Evolutionary conservation across 1,140 invertebrate species (phyloP).

Genomic region (Sesamia nonagrioides): DNA sequence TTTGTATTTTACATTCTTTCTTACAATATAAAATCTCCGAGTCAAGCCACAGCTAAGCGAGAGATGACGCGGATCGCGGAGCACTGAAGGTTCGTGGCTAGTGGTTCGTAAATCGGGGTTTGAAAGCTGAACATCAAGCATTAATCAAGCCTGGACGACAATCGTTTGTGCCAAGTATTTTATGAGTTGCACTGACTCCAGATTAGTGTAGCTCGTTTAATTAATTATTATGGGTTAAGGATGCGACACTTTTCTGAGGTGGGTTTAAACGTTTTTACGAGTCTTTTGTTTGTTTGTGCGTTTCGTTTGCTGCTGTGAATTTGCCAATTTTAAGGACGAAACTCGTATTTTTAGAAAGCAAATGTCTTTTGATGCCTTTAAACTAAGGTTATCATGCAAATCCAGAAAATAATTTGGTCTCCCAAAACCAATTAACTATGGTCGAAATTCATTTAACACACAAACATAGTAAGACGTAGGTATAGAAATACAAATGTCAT

Average conservation of each 20-base stretch:
- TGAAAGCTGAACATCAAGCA: constrained; percentile 37
- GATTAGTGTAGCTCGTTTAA: constrained; percentile 39
- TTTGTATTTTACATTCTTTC: background rate
- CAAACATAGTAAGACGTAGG: background rate
- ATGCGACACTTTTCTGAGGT: constrained; percentile 32
- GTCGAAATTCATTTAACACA: constrained; percentile 41
- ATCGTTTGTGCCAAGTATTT: constrained; percentile 34
- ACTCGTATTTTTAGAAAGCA: background rate
- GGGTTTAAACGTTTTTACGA: constrained; percentile 2
- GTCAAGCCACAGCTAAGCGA: constrained; percentile 4
- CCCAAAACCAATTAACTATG: background rate
- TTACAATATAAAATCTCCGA: constrained; percentile 4
- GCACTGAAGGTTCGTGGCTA: background rate
- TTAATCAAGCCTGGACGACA: constrained; percentile 37
- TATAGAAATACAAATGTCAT: constrained; percentile 53
- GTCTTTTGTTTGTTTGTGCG: background rate
- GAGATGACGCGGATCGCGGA: constrained; percentile 23
- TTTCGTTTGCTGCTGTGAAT: background rate
- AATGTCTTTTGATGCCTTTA: background rate
- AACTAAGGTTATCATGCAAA: background rate
- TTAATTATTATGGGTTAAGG: constrained; percentile 34
- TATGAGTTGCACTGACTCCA: constrained; percentile 34
- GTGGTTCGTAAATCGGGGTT: background rate
- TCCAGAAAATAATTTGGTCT: background rate
- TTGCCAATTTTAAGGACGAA: background rate